Evolutionary conservation across 2,888 invertebrate species (phyloP).

Genomic region (Chrysomela aeneicollis): DNA sequence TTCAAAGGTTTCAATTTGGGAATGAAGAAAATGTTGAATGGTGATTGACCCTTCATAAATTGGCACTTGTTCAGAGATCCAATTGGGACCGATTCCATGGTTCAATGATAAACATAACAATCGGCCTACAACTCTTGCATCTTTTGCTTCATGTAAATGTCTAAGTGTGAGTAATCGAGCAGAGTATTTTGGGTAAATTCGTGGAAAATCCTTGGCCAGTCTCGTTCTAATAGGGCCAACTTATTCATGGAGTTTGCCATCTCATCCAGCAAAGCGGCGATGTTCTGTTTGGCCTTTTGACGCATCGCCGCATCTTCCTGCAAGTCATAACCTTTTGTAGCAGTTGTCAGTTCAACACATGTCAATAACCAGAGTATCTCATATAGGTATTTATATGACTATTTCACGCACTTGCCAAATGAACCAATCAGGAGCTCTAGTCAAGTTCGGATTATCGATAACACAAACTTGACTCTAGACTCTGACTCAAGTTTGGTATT

Average conservation of each 20-base stretch:
- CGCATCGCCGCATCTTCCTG: slow-evolving; percentile 78
- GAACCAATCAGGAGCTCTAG: too few relatives aligned
- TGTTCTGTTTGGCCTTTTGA: slow-evolving; percentile 76
- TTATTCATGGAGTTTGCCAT: slow-evolving; percentile 82
- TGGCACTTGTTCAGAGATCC: not conserved
- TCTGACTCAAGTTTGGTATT: too few relatives aligned
- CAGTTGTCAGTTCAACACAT: too few relatives aligned
- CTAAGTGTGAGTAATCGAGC: slow-evolving; percentile 82
- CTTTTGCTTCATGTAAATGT: slow-evolving; percentile 78
- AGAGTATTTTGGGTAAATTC: slow-evolving; percentile 82
- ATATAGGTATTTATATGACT: too few relatives aligned
- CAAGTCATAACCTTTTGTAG: slow-evolving; percentile 36
- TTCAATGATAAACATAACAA: not conserved
- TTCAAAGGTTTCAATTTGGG: too few relatives aligned
- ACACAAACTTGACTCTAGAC: too few relatives aligned
- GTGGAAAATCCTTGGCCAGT: slow-evolving; percentile 80
- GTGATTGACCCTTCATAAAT: too few relatives aligned
- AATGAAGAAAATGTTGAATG: too few relatives aligned
- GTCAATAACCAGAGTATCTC: too few relatives aligned
- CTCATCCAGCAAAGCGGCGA: slow-evolving; percentile 74
- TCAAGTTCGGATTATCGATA: too few relatives aligned
- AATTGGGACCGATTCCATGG: not conserved
- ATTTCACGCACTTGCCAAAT: too few relatives aligned
- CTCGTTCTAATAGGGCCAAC: slow-evolving; percentile 74
- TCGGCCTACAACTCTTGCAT: slow-evolving; percentile 62